phyloP scores from a whole-genome alignment of 2,888 invertebrate species.

The Xiphydria camelus region DNA sequence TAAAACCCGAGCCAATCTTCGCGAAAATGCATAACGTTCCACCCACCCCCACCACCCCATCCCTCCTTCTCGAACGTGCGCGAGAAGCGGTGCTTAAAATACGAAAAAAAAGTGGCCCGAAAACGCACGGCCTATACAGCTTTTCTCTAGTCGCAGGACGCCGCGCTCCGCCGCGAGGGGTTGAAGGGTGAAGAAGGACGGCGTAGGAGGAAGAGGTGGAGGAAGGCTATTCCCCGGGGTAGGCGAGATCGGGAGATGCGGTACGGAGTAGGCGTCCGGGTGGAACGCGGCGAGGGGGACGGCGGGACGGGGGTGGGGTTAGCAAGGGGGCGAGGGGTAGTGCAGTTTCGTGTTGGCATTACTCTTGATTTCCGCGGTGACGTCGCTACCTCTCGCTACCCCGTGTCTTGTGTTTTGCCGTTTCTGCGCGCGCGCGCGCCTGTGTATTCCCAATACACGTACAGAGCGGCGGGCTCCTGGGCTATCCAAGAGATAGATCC shows the following conservation, averaged over 20 bases:
- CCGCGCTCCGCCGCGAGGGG: no score
- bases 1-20: no score
- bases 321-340: slow-evolving; percentile 58
- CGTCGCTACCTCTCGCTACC: slow-evolving; percentile 49
- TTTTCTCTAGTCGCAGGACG: no score
- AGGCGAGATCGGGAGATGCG: slow-evolving; percentile 15
- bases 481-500: slow-evolving; percentile 26
- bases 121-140: no score
- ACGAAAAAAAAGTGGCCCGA: no score
- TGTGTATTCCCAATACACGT: not conserved
- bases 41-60: no score
- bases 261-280: no score
- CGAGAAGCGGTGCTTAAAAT: no score
- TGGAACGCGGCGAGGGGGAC: slow-evolving; percentile 22
- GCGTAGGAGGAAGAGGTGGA: no score
- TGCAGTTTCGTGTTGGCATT: slow-evolving; percentile 69
- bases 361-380: slow-evolving; percentile 67
- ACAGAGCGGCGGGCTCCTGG: slow-evolving; percentile 3
- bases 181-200: no score
- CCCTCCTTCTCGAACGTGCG: no score
- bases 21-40: no score
- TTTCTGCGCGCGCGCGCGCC: slow-evolving; percentile 21
- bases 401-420: slow-evolving; percentile 47
- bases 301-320: slow-evolving; percentile 25
- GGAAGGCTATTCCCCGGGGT: slow-evolving; percentile 6